Percentiles rank a stretch among this genome's conserved stretches.
These are phyloP conservation scores for Leontocebus nigricollis DNA, from an alignment of 2,797 vertebrate genomes.

Conservation along the genomic window DNA sequence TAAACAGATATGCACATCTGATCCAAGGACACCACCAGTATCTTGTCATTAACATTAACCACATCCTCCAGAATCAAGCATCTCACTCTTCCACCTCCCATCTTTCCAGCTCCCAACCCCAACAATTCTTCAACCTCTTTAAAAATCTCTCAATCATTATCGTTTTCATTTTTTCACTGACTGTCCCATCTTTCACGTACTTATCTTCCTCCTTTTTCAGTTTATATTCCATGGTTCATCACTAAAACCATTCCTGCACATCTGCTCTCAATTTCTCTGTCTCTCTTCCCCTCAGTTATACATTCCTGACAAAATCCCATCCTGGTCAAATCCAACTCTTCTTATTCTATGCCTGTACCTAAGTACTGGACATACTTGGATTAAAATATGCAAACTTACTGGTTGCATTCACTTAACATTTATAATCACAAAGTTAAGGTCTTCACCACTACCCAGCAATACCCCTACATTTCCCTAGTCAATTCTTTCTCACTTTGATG, in stretches of 20 bases:
- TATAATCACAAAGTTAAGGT: slow-evolving; percentile 3
- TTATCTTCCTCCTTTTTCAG: neutral
- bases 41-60: neutral
- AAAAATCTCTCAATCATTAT: neutral
- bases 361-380: neutral
- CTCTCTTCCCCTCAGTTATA: neutral
- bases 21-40: neutral
- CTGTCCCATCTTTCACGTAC: neutral
- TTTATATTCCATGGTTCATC: neutral
- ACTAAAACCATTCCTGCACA: neutral
- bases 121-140: neutral
- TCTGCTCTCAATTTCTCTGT: neutral
- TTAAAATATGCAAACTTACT: neutral
- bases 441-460: neutral
- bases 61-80: neutral
- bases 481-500: neutral
- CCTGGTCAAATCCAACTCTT: neutral
- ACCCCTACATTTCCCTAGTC: neutral
- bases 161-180: neutral
- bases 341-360: neutral
- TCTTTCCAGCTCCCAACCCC: neutral
- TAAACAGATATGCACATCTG: neutral
- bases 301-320: neutral
- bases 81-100: neutral
- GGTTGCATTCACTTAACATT: slow-evolving; percentile 7